Evolutionary conservation across 2,113 vertebrate genomes (phyloP), one percentile per base, ranked within the genome.

Genomic region (Larimichthys crocea): DNA sequence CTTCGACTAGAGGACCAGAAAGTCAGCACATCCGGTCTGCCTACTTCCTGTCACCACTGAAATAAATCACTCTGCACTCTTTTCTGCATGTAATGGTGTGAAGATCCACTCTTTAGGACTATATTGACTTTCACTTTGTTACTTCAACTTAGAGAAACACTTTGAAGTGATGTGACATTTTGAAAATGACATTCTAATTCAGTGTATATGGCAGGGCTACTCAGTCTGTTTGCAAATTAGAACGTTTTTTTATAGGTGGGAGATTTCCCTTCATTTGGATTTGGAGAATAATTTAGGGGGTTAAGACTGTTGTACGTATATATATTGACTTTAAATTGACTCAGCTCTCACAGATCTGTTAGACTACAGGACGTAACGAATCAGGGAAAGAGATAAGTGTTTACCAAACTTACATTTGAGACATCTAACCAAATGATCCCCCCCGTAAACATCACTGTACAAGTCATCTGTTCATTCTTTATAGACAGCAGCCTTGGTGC

Each of bases 1-100:
- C 92, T 98, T 99, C 4, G 96, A 97, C 55, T 98, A 96, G 89
- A 72, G n/a, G 15, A 7, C 26, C 68, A 66, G 59, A 49, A 53
- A 67, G 71, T 81, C 70, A 67, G 65, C 76, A 79, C 75, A 86
- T 73, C 61, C 46, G 14, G 44, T 84, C 79, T 61, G 85, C 84
- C 86, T 72, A 69, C 60, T 71, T 86, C 75, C 83, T 53, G 69
- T 91, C 76, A 46, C 88, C 85, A 83, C 80, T 70, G 68, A 91
- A 83, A 81, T 42, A 61, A 85, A 80, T 84, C 85, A 80, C 75
- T 66, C 81, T 83, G 76, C 86, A 85, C 85, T 86, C 77, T 91
- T 85, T 82, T 84, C 89, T 88, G 90, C 92, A 93, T 93, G 89
- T 88, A 83, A 91, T 63, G 63, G 88, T 88, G 87, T 90, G 80